These are phyloP conservation scores for Ctenopoma multispine DNA, from an alignment of 2,797 vertebrate species.

Conservation along the genomic window DNA sequence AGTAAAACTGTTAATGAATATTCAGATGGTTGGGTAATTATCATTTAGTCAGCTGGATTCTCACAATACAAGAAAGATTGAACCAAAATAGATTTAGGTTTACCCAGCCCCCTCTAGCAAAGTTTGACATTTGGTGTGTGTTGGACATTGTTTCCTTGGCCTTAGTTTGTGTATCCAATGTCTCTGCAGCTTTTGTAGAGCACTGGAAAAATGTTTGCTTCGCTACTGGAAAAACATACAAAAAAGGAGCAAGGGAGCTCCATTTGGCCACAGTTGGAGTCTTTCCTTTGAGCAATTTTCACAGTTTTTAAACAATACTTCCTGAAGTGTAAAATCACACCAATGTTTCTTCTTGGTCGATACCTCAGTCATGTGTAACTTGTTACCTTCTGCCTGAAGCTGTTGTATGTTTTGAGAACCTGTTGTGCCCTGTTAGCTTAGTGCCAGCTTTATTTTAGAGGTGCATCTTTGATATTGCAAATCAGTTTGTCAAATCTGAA, in stretches of 20 bases:
- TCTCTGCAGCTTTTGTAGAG: constrained; percentile 31
- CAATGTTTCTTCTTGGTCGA: constrained; percentile 10
- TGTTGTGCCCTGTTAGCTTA: not conserved
- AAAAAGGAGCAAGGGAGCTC: not conserved
- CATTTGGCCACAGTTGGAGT: not conserved
- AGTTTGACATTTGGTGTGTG: constrained; percentile 50
- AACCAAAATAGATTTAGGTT: constrained; percentile 28
- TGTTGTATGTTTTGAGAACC: not conserved
- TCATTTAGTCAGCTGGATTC: constrained; percentile 39
- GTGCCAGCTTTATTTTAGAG: not conserved
- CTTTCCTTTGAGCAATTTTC: constrained; percentile 24
- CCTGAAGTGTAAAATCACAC: constrained; percentile 27
- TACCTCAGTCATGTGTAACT: not conserved
- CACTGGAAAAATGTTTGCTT: constrained; percentile 28
- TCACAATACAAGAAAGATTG: not conserved
- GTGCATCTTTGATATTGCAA: constrained; percentile 1
- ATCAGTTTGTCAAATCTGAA: not conserved
- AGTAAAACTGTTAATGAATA: no score
- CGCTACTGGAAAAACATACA: constrained; percentile 16
- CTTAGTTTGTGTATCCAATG: constrained; percentile 36
- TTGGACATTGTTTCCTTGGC: constrained; percentile 45
- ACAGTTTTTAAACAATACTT: constrained; percentile 26
- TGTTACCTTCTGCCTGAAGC: not conserved
- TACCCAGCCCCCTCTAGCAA: constrained; percentile 29
- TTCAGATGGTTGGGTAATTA: constrained; percentile 39